Base-by-base conservation (phyloP, 2,797 vertebrate species). In the Squalus acanthias region DNA sequence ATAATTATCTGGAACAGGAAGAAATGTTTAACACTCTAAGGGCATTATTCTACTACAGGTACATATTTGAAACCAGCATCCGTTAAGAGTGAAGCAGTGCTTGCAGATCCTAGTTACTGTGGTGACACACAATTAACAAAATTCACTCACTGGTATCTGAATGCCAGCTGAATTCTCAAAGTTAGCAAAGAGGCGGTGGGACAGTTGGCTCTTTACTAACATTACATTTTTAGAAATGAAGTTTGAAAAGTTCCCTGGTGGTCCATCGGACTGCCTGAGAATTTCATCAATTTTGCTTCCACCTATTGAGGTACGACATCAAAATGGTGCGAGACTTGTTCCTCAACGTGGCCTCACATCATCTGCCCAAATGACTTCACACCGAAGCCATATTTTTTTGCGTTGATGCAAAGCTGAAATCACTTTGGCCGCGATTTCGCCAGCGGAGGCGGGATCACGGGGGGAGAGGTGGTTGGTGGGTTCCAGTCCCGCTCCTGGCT, bases 1-100 rank as follows among this genome's bases (percentile, higher is more conserved):
- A 60, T 95, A 95, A 95, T 95, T 95, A 92, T 76, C 29, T 76
- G 50, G 94, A 95, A 76, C 70, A 74, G 24, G 50, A 74, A 95
- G 12, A 57, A 95, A 57, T 60, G 70, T 57, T 95, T 74, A 95
- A 95, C 50, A 74, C 50, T 74, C 94, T 9, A 76, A 60, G 70
- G 65, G 91, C 65, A 67, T 93, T 93, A n/a, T 39, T 93, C 17
- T 46, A 93, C 65, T 24, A 3, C 63, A 69, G 91, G 91, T 93
- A 69, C 65, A 93, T 46, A 39, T 69, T 93, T 93, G 91, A 69
- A 69, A 93, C 39, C n/a, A 93, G 1, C 6, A 69, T 39, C 65
- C 46, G 65, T 93, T 46, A 12, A 93, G n/a, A 69, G 15, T 93
- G n/a, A 69, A 69, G 63, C n/a, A 93, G 17, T 69, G 63, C n/a